Conservation (phyloP, 2,113 vertebrate genomes). For the Talpa occidentalis region DNA sequence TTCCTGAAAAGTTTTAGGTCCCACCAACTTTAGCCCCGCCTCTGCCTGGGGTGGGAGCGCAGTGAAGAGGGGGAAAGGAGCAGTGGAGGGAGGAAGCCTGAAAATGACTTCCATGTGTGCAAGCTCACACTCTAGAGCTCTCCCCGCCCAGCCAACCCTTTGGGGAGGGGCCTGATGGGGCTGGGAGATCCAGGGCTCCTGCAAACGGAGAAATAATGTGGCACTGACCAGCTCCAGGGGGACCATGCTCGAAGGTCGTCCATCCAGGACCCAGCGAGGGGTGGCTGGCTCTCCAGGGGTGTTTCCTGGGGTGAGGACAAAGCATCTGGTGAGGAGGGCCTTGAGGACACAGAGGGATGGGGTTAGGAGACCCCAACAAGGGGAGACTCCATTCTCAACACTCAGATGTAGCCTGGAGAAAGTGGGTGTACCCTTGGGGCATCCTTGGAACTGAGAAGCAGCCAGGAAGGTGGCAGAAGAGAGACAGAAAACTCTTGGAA, state of each 20-base stretch:
- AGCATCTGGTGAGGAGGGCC: neutral
- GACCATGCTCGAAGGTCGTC: neutral
- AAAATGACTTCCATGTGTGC: slow-evolving; percentile 73
- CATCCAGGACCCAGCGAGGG: slow-evolving; percentile 67
- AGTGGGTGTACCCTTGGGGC: neutral
- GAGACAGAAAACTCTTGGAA: neutral
- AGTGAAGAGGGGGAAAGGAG: neutral
- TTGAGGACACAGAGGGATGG: neutral
- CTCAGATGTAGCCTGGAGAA: neutral
- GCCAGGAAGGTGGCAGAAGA: neutral
- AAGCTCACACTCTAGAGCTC: neutral
- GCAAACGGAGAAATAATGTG: neutral
- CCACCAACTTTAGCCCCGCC: neutral
- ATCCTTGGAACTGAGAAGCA: neutral
- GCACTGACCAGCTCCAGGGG: slow-evolving; percentile 67
- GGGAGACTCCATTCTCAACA: neutral
- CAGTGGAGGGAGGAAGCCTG: neutral
- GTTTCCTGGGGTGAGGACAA: slow-evolving; percentile 47
- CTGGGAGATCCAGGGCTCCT: neutral
- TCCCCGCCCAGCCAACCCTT: neutral
- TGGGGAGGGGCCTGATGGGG: neutral
- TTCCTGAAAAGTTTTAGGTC: neutral
- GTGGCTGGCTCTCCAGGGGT: slow-evolving; percentile 62
- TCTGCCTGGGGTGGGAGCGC: neutral
- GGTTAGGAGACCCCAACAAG: neutral